Evolutionary conservation across 2,113 vertebrate species (phyloP), one percentile per base, ranked within the genome.

Genomic region (Struthio camelus): DNA sequence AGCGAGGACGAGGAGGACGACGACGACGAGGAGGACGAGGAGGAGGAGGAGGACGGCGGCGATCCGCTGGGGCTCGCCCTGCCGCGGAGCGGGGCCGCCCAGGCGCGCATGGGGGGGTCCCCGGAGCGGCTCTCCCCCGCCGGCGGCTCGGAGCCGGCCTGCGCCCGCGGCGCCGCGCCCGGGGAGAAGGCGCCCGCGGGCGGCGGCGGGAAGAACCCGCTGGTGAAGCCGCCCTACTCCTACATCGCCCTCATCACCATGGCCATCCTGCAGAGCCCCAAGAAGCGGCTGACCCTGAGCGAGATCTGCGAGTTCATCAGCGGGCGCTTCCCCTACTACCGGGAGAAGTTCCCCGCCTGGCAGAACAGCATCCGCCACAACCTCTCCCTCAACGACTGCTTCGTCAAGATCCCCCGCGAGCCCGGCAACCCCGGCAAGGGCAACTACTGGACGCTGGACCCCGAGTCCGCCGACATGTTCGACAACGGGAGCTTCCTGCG

Each of bases 301-400:
- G 99, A 99, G 98, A 99, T 99, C 98, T 99, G 99, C 95, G 99
- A 99, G 97, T 99, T 99, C 96, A 99, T 99, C 98, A 99, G 99
- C 97, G 98, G 98, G 92, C 98, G 99, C 97, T 99, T 99, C 97
- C 99, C 99, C 5, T 99, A 99, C 97, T 99, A 99, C 97, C 97
- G 99, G 87, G 99, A 99, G 97, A 99, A 99, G 97, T 99, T 99
- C 99, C 99, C 70, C 98, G 99, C 44, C 99, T 99, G 99, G 99
- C 99, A 99, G 97, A 99, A 99, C 98, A 99, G 99, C 96, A 99
- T 99, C 97, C 98, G 99, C 28, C 99, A 99, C 98, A 99, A 99
- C 97, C 98, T 99, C 22, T 99, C 99, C 9, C 99, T 99, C 73
- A 99, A 99, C 89, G 99, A 99, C 98, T 99, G 99, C 91, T 99